These are phyloP conservation scores for Pipa parva DNA, from an alignment of 2,113 vertebrate genomes.

Conservation along the genomic window DNA sequence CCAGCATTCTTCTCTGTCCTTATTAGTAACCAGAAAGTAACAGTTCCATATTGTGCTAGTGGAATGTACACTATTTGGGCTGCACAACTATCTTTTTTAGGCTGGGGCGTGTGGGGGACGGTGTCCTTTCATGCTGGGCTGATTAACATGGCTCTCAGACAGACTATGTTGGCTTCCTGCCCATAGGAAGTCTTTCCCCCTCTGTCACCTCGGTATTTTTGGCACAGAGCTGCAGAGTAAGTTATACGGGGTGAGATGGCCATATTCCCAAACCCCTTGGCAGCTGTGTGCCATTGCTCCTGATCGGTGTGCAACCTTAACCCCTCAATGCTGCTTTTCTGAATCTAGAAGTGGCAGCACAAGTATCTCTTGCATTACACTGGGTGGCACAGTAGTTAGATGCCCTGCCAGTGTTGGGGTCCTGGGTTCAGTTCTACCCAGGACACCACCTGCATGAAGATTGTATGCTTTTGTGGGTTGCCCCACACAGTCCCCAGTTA, in stretches of 20 bases:
- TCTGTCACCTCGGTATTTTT: slow-evolving; percentile 37
- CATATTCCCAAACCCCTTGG: slow-evolving; percentile 2
- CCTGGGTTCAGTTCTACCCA: too few species aligned
- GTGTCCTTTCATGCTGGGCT: slow-evolving; percentile 29
- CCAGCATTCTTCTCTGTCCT: too few species aligned
- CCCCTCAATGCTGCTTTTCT: background rate
- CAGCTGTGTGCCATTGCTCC: slow-evolving; percentile 10
- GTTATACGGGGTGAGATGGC: slow-evolving; percentile 16
- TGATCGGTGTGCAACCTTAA: background rate
- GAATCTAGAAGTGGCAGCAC: too few species aligned
- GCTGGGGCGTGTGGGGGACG: slow-evolving; percentile 5
- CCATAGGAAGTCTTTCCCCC: slow-evolving; percentile 33
- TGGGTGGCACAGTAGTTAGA: too few species aligned
- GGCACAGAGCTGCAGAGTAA: slow-evolving; percentile 5
- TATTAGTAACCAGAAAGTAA: too few species aligned
- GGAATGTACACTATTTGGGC: slow-evolving; percentile 30
- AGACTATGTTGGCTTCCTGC: slow-evolving; percentile 21
- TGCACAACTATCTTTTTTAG: background rate
- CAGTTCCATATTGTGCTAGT: slow-evolving; percentile 9
- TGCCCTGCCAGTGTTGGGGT: too few species aligned
- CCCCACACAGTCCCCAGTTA: too few species aligned
- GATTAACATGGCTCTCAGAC: slow-evolving; percentile 41
- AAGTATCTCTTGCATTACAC: too few species aligned
- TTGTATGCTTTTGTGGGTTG: too few species aligned
- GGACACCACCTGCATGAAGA: too few species aligned